A percentile compares a stretch with the other conserved stretches of the same genome.
Evolutionary conservation across 2,888 invertebrate species (phyloP).

Genomic region (Drosophila demipolita): DNA sequence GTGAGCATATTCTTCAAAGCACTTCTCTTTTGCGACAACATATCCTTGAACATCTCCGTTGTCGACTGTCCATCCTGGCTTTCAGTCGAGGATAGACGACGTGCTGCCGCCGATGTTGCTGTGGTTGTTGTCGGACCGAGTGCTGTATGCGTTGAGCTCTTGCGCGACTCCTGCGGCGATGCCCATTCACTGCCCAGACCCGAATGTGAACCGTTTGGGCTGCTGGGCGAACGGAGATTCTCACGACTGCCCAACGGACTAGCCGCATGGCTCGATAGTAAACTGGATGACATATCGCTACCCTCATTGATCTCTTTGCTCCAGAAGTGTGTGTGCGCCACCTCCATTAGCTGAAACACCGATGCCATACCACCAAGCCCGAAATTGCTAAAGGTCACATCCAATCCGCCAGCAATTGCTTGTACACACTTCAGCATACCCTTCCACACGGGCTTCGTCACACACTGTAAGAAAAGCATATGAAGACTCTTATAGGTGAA

Average conservation of each 20-base stretch:
- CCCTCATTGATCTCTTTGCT: constrained; percentile 91
- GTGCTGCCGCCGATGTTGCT: constrained; percentile 64
- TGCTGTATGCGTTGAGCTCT: constrained; percentile 83
- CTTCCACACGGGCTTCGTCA: constrained; percentile 96
- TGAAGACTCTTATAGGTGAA: not conserved
- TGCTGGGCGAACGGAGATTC: constrained; percentile 88
- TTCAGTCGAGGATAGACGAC: constrained; percentile 89
- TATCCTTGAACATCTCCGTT: constrained; percentile 96
- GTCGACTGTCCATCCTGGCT: constrained; percentile 90
- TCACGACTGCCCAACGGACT: constrained; percentile 89
- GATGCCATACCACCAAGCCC: constrained; percentile 99
- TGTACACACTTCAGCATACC: constrained; percentile 97
- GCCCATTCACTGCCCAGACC: constrained; percentile 86
- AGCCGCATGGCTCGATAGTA: constrained; percentile 84
- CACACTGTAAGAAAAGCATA: constrained; percentile 86
- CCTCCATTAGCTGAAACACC: constrained; percentile 98
- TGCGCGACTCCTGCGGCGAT: constrained; percentile 88
- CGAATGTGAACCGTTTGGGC: constrained; percentile 85
- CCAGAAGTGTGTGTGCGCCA: constrained; percentile 99
- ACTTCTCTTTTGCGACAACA: constrained; percentile 96
- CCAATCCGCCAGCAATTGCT: constrained; percentile 95
- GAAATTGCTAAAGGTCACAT: constrained; percentile 95
- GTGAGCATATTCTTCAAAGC: constrained; percentile 94
- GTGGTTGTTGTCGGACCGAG: constrained; percentile 57
- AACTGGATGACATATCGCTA: constrained; percentile 85